These are phyloP conservation scores for Drosophila putrida DNA, from an alignment of 2,888 invertebrate genomes.

Conservation along the genomic window DNA sequence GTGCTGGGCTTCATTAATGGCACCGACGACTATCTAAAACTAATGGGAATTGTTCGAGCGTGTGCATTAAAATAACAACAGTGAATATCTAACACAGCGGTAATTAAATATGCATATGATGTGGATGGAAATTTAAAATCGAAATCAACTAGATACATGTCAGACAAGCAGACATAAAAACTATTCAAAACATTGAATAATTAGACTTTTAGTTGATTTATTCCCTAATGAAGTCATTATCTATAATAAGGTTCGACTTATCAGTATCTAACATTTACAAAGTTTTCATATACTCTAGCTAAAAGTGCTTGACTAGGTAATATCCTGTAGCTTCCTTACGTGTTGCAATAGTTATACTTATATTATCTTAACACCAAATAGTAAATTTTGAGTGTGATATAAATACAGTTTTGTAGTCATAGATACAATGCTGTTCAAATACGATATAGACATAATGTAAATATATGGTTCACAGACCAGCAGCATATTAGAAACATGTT, in stretches of 20 bases:
- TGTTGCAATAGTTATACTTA: too few relatives aligned
- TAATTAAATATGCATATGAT: not conserved
- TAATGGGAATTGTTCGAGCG: conserved; percentile 8
- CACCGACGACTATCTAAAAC: conserved; percentile 17
- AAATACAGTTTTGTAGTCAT: too few relatives aligned
- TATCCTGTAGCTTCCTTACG: not conserved
- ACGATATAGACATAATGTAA: too few relatives aligned
- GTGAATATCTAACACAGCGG: not conserved
- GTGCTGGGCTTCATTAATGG: conserved; percentile 46
- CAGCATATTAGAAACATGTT: not conserved
- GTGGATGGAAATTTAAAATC: not conserved
- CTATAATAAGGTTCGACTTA: not conserved
- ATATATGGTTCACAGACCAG: too few relatives aligned
- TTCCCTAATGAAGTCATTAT: not conserved
- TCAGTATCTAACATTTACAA: not conserved
- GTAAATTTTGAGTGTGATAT: too few relatives aligned
- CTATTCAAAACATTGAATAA: not conserved
- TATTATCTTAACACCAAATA: too few relatives aligned
- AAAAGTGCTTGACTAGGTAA: not conserved
- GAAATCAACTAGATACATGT: too few relatives aligned
- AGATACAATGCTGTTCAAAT: too few relatives aligned
- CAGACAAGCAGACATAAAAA: not conserved
- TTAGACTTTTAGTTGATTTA: not conserved
- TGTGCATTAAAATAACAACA: not conserved
- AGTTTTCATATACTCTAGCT: not conserved